phyloP scores from a whole-genome alignment of 2,888 invertebrate species.

The Serrognathus titanus region DNA sequence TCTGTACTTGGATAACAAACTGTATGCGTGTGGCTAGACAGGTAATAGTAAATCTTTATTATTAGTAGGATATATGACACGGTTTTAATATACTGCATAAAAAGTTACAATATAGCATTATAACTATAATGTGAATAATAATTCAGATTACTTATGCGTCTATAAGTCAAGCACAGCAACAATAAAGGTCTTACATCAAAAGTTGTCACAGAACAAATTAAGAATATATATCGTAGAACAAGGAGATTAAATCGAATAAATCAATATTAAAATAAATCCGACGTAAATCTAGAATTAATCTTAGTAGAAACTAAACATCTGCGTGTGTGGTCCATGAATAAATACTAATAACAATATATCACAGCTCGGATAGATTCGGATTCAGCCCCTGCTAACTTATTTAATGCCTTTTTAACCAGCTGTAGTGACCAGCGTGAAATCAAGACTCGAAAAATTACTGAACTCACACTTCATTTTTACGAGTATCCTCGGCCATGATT shows the following conservation, averaged over 20 bases:
- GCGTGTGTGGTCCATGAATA: constrained; percentile 25
- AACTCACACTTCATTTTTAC: constrained; percentile 26
- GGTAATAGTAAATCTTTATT: no score
- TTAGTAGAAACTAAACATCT: constrained; percentile 18
- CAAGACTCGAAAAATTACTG: constrained; percentile 16
- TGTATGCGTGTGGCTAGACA: no score
- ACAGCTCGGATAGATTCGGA: background rate
- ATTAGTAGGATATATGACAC: no score
- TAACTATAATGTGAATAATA: no score
- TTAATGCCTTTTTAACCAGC: constrained; percentile 21
- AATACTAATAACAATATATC: constrained; percentile 26
- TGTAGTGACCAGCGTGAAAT: constrained; percentile 26
- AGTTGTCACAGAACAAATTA: no score
- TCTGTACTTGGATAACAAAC: no score
- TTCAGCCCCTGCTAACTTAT: constrained; percentile 26
- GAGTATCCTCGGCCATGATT: constrained; percentile 19
- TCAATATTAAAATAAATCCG: constrained; percentile 28
- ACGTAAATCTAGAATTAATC: constrained; percentile 28
- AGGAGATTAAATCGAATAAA: constrained; percentile 25
- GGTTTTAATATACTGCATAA: no score
- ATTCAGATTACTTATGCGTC: no score
- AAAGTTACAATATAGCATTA: no score
- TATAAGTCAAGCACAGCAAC: no score
- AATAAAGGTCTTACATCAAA: no score
- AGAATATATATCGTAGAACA: constrained; percentile 11